phyloP scores from a whole-genome alignment of 2,888 invertebrate genomes.

The Reticulitermes lucifugus region DNA sequence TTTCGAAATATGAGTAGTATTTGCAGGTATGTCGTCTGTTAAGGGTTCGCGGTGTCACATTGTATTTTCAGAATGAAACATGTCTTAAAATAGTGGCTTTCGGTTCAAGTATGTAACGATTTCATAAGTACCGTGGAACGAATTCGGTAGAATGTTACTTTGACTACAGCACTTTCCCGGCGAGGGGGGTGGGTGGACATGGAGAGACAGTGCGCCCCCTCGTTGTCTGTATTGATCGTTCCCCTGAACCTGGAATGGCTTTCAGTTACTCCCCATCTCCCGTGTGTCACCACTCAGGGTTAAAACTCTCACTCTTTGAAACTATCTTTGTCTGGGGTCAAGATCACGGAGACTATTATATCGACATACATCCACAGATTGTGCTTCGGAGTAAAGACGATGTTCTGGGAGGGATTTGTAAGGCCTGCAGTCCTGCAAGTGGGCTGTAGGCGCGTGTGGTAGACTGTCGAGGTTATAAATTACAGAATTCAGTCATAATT shows the following conservation, averaged over 20 bases:
- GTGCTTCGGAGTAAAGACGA: too few species aligned
- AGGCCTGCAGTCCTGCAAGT: too few species aligned
- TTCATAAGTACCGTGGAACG: not conserved
- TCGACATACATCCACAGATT: not conserved
- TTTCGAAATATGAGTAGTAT: not conserved
- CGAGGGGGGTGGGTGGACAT: not conserved
- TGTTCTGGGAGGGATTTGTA: too few species aligned
- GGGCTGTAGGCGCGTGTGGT: too few species aligned
- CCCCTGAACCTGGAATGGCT: slow-evolving; percentile 27
- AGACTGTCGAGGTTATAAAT: too few species aligned
- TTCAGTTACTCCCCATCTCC: slow-evolving; percentile 4
- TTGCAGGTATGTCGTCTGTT: too few species aligned
- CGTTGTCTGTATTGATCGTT: slow-evolving; percentile 26
- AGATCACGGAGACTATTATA: not conserved
- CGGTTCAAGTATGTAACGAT: not conserved
- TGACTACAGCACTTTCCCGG: not conserved
- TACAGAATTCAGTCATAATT: too few species aligned
- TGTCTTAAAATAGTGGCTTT: not conserved
- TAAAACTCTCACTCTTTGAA: not conserved
- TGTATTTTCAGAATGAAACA: not conserved
- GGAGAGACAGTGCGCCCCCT: slow-evolving; percentile 25
- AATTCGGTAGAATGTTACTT: not conserved
- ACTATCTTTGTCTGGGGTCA: slow-evolving; percentile 6
- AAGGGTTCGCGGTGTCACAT: too few species aligned
- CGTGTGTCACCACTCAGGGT: not conserved